Conservation (phyloP, 2,113 vertebrate genomes). For the Climacteris rufus region DNA sequence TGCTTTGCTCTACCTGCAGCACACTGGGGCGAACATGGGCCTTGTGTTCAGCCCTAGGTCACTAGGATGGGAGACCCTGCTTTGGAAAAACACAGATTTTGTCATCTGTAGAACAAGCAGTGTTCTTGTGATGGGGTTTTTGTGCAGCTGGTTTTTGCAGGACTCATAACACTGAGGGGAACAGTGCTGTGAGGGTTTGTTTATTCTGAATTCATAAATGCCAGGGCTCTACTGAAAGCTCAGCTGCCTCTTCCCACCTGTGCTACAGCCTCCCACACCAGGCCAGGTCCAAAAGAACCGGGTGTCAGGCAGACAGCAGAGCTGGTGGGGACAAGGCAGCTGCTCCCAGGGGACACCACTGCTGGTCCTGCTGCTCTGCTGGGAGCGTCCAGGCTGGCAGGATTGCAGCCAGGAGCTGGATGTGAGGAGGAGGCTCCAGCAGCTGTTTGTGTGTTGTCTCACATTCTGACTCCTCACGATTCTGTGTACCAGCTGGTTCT, state of each 20-base stretch:
- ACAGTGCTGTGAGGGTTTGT: fast-evolving
- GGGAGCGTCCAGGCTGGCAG: neutral
- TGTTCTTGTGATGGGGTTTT: fast-evolving
- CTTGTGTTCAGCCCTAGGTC: neutral
- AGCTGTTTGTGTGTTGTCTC: neutral
- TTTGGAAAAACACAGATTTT: fast-evolving
- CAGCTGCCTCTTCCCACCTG: neutral
- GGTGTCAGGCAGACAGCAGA: neutral
- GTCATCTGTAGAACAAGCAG: fast-evolving
- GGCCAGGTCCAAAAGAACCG: fast-evolving
- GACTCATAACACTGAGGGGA: fast-evolving
- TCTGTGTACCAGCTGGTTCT: neutral
- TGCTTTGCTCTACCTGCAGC: neutral
- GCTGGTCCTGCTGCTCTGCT: neutral
- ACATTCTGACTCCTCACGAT: neutral
- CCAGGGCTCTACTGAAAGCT: neutral
- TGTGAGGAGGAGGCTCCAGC: neutral
- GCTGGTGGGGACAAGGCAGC: neutral
- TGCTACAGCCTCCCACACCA: neutral
- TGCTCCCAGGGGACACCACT: neutral
- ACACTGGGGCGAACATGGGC: fast-evolving
- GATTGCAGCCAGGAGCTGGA: fast-evolving
- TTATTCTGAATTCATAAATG: neutral
- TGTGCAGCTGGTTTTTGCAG: neutral
- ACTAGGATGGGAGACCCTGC: fast-evolving